Evolutionary conservation across 2,113 vertebrate species (phyloP).

Genomic region (Percina caprodes): DNA sequence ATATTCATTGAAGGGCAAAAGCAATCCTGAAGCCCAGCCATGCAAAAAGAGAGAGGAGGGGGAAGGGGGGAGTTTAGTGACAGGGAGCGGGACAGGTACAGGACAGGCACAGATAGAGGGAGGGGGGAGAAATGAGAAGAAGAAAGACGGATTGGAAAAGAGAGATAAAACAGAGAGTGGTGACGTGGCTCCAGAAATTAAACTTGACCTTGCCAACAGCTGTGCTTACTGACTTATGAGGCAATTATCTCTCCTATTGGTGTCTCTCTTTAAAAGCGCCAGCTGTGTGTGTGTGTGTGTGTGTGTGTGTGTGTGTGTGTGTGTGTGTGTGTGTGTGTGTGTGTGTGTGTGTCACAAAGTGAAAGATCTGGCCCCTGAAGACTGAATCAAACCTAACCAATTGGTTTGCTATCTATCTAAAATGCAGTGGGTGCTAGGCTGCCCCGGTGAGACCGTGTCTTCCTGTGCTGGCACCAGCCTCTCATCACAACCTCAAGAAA

Average conservation of each 20-base stretch:
- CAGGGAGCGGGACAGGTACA: constrained; percentile 59
- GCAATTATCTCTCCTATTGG: constrained; percentile 79
- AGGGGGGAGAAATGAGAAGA: not conserved
- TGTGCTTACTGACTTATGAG: constrained; percentile 84
- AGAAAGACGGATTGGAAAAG: constrained; percentile 32
- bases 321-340: constrained; percentile 28
- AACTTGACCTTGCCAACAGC: constrained; percentile 84
- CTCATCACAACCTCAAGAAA: not conserved
- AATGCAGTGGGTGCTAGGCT: constrained; percentile 11
- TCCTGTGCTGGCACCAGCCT: not conserved
- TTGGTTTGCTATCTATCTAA: constrained; percentile 51
- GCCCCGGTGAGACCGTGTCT: constrained; percentile 8
- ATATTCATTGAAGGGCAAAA: constrained; percentile 78
- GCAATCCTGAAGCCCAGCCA: constrained; percentile 72
- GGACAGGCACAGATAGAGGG: constrained; percentile 41
- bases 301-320: too few relatives aligned
- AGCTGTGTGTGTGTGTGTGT: constrained; percentile 52
- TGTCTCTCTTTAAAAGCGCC: constrained; percentile 69
- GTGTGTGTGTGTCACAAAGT: constrained; percentile 37
- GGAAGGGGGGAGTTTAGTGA: constrained; percentile 19
- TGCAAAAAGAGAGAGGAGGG: constrained; percentile 70
- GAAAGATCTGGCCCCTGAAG: constrained; percentile 49
- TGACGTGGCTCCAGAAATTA: constrained; percentile 69
- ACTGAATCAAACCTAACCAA: constrained; percentile 66
- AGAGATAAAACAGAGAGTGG: constrained; percentile 45